Percentiles rank a stretch among this genome's conserved stretches.
Conservation (phyloP, 2,888 invertebrate species). For the Neoitamus cyanurus region DNA sequence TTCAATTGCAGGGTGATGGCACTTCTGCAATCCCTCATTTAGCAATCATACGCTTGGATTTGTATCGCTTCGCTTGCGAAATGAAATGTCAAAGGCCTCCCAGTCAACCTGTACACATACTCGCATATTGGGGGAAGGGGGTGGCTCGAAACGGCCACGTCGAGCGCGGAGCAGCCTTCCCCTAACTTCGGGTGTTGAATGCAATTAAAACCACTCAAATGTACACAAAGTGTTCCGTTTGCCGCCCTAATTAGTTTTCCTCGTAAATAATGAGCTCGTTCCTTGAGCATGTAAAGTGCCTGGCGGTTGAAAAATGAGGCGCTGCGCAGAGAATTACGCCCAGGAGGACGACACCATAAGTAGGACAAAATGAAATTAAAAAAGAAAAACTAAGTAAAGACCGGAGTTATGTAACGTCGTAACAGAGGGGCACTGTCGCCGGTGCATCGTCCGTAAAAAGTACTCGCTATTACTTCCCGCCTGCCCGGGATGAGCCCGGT, state of each 20-base stretch:
- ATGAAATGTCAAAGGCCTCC: background rate
- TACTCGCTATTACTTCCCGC: background rate
- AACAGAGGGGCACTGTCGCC: conserved; percentile 2
- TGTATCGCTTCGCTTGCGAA: background rate
- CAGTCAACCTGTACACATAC: background rate
- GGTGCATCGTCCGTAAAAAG: conserved; percentile 29
- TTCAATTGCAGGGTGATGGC: background rate
- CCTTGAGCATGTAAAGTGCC: conserved; percentile 41
- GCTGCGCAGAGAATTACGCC: conserved; percentile 31
- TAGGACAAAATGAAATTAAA: conserved; percentile 40
- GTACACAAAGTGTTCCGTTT: conserved; percentile 45
- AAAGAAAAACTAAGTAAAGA: conserved; percentile 18
- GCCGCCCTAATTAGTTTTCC: conserved; percentile 48
- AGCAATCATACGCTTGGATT: background rate
- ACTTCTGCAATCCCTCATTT: background rate
- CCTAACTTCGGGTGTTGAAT: conserved; percentile 35
- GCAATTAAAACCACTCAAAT: conserved; percentile 28
- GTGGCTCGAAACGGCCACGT: background rate
- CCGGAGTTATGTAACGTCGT: background rate
- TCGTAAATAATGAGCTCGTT: conserved; percentile 48
- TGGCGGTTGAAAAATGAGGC: conserved; percentile 43
- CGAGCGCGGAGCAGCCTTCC: background rate
- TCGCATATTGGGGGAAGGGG: background rate
- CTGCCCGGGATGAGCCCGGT: background rate
- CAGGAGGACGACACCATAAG: conserved; percentile 32